Evolutionary conservation across 92 coral and sea anemone species (phyloP), one percentile per base, ranked within the genome.

Genomic region (Porites cylindrica): DNA sequence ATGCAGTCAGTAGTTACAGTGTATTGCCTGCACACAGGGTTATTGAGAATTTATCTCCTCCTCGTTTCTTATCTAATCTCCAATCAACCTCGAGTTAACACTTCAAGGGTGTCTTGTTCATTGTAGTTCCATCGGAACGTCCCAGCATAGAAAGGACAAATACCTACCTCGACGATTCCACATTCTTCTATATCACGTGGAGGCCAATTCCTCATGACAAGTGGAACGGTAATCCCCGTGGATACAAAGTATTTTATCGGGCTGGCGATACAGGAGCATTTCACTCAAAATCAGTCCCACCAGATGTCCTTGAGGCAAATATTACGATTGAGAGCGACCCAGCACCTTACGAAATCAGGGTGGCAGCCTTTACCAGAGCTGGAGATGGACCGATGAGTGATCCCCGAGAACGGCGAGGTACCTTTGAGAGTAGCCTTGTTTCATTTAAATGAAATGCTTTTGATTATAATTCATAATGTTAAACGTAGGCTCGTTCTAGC

Each of bases 351-450:
- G 75, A 76, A 52, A 64, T 93, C 18, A 70, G 73, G 67, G 86
- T 91, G 18, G 93, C 92, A 6, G 94, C 91, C 13, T 68, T 85
- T 12, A 93, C 96, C 16, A 73, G 60, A 11, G 88, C 87, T 58
- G 96, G 96, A 1, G 89, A 77, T 52, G 96, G 96, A 52, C 89
- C 88, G 1, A 70, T 76, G 75, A 91, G 96, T 69, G 61, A 75
- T 13, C 71, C 90, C 2, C 77, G 65, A 53, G 91, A 73, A 56
- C 81, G 94, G n/a, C 18, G 29, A 53, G 68, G 85, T 81, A 70
- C 23, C 0, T 38, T 38, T 4, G 7, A 38, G 0, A 38, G 47
- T 5, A 3, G 47, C 47, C 47, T 4, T 38, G 47, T 38, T 38
- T 38, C 47, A 3, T 4, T 38, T 0, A 38, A 38, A 38, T 38